Evolutionary conservation across 2,797 vertebrate genomes (phyloP).

Genomic region (Manis javanica): DNA sequence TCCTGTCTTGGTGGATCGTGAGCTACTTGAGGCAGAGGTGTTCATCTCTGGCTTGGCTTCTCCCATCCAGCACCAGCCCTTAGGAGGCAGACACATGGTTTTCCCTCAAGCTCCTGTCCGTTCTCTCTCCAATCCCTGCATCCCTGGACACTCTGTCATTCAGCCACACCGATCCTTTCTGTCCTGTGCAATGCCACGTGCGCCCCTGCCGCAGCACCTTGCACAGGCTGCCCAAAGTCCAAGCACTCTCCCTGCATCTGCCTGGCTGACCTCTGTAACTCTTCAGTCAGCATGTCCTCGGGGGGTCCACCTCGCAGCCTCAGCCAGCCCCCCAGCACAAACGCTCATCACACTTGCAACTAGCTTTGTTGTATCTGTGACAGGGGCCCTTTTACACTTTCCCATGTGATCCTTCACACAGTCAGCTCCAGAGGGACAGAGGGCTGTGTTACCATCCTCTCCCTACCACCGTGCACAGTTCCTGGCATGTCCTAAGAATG

Average conservation of each 20-base stretch:
- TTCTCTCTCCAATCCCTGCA: neutral
- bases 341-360: neutral
- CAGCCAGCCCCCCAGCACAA: neutral
- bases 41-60: neutral
- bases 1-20: neutral
- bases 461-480: neutral
- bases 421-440: neutral
- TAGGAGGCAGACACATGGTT: neutral
- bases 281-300: neutral
- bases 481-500: neutral
- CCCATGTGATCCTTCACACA: neutral
- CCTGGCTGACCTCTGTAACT: neutral
- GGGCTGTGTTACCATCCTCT: neutral
- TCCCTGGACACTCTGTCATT: neutral
- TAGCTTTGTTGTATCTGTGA: neutral
- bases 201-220: neutral
- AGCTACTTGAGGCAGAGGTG: neutral
- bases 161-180: neutral
- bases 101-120: neutral
- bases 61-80: neutral
- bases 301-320: neutral
- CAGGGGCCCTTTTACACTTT: neutral
- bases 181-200: neutral
- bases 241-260: neutral
- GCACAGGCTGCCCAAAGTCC: neutral